A percentile compares a stretch with the other conserved stretches of the same genome.
phyloP scores from a whole-genome alignment of 2,888 invertebrate genomes.

The Lasioglossum morio region DNA sequence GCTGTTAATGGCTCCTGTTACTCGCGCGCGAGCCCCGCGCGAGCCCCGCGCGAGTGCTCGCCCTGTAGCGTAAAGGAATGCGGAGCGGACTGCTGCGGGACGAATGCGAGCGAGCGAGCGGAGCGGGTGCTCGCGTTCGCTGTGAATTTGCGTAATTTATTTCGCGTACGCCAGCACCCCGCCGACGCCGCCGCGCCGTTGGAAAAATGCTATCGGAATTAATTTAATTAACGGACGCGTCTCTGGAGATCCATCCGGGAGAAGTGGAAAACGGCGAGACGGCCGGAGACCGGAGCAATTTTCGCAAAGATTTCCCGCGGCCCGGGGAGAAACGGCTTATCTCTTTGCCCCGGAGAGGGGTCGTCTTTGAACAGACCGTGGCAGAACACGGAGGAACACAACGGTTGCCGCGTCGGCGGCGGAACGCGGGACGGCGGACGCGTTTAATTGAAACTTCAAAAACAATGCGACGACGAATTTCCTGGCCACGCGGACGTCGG shows the following conservation, averaged over 20 bases:
- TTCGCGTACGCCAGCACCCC: slow-evolving; percentile 26
- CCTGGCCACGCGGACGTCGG: neutral
- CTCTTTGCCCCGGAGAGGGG: neutral
- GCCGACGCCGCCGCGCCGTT: neutral
- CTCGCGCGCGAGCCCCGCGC: neutral
- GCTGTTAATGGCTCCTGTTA: slow-evolving; percentile 15
- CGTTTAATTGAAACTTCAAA: slow-evolving; percentile 53
- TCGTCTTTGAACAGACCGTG: slow-evolving; percentile 5
- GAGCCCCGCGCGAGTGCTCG: neutral
- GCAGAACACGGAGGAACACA: neutral
- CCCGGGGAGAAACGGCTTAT: slow-evolving; percentile 6
- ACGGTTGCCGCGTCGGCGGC: slow-evolving; percentile 27
- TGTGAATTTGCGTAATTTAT: slow-evolving; percentile 40
- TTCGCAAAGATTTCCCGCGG: slow-evolving; percentile 26
- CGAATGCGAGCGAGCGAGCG: slow-evolving; percentile 4
- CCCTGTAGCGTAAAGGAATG: slow-evolving; percentile 25
- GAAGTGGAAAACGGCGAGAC: slow-evolving; percentile 19
- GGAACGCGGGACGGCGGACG: slow-evolving; percentile 8
- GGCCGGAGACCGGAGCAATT: slow-evolving; percentile 33
- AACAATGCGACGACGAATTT: slow-evolving; percentile 51
- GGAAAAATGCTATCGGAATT: slow-evolving; percentile 43
- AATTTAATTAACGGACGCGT: slow-evolving; percentile 42
- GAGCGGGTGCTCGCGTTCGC: slow-evolving; percentile 10
- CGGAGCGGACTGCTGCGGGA: neutral
- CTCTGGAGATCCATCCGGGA: slow-evolving; percentile 39